Percentiles rank a stretch among this genome's conserved stretches.
phyloP scores from a whole-genome alignment of 2,113 vertebrate genomes.

The Cygnus atratus region DNA sequence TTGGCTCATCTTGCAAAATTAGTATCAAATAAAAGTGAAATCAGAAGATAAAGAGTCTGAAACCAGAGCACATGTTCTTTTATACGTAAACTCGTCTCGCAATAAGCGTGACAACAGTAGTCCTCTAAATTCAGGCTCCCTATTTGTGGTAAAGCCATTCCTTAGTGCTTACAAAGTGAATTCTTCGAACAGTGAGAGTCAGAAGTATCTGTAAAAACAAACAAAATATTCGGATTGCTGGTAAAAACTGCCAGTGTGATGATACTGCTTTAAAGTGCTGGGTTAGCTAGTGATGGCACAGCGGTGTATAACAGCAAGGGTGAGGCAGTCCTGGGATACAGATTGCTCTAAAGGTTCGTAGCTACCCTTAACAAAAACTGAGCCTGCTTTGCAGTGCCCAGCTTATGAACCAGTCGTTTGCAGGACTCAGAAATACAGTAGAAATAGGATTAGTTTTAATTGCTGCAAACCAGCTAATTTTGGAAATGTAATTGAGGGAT shows the following conservation, averaged over 20 bases:
- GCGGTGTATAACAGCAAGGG: fast-evolving
- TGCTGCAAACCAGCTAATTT: background rate
- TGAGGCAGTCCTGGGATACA: background rate
- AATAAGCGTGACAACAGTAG: background rate
- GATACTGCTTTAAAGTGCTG: background rate
- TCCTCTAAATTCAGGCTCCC: background rate
- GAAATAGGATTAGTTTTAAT: background rate
- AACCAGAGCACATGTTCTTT: background rate
- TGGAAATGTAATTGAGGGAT: background rate
- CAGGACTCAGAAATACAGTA: background rate
- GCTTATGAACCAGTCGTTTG: background rate
- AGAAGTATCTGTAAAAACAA: background rate
- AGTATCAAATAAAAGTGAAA: background rate
- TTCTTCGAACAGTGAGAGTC: background rate
- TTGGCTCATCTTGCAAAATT: background rate
- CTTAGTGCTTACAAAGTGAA: background rate
- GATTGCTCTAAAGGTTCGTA: background rate
- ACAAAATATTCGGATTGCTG: background rate
- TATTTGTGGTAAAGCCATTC: background rate
- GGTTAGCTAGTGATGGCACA: background rate
- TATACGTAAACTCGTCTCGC: fast-evolving
- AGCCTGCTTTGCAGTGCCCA: background rate
- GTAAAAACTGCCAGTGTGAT: background rate
- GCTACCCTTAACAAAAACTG: background rate
- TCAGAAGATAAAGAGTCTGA: background rate